Percentiles rank a stretch among this genome's conserved stretches.
Evolutionary conservation across 2,888 invertebrate genomes (phyloP).

Genomic region (Parasteatoda lunata): DNA sequence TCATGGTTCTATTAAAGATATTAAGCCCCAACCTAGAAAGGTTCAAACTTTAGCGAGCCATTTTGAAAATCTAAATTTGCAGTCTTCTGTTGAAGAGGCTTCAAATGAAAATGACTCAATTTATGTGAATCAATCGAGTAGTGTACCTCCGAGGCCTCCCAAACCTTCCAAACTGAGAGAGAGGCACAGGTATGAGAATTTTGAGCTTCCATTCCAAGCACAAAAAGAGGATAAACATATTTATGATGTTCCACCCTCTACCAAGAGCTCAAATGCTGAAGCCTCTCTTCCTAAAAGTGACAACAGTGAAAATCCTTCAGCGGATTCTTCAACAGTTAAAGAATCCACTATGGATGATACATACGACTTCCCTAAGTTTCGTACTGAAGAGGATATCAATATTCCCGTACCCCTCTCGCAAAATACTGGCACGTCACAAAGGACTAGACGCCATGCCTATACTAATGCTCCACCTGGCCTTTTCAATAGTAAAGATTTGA

Average conservation of each 20-base stretch:
- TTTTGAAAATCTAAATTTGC: slow-evolving; percentile 39
- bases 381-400: slow-evolving; percentile 69
- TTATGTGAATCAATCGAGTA: slow-evolving; percentile 29
- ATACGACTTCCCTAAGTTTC: slow-evolving; percentile 81
- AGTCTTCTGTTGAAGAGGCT: not conserved
- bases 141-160: slow-evolving; percentile 83
- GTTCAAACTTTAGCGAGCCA: slow-evolving; percentile 44
- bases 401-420: slow-evolving; percentile 68
- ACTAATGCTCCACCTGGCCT: slow-evolving; percentile 79
- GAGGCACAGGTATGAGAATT: slow-evolving; percentile 71
- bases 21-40: slow-evolving; percentile 32
- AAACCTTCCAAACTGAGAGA: slow-evolving; percentile 81
- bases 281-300: slow-evolving; percentile 41
- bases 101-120: slow-evolving; percentile 16
- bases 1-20: slow-evolving; percentile 49
- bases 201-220: slow-evolving; percentile 53
- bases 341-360: slow-evolving; percentile 76
- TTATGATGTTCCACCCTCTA: slow-evolving; percentile 61
- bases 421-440: slow-evolving; percentile 41
- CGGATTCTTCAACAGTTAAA: slow-evolving; percentile 21
- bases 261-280: slow-evolving; percentile 13
- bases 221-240: slow-evolving; percentile 37
- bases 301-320: slow-evolving; percentile 30
- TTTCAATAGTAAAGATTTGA: slow-evolving; percentile 76
- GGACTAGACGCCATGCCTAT: slow-evolving; percentile 77